A percentile compares a stretch with the other conserved stretches of the same genome.
phyloP scores from a whole-genome alignment of 2,888 invertebrate genomes.

The Xanthia togata region DNA sequence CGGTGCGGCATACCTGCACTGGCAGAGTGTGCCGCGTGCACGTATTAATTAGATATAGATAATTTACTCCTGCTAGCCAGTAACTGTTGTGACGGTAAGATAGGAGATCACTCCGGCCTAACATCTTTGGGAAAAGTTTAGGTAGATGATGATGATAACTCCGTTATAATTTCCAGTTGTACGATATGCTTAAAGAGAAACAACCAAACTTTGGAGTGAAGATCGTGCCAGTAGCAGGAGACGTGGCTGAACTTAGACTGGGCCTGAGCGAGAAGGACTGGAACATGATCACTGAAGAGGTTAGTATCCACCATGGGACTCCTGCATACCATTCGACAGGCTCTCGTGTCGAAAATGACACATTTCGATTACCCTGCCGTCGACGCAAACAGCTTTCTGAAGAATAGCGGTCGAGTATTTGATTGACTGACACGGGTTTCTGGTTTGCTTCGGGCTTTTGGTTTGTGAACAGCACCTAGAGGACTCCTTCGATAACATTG shows the following conservation, averaged over 20 bases:
- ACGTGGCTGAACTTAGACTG: slow-evolving; percentile 34
- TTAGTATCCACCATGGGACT: neutral
- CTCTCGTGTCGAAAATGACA: neutral
- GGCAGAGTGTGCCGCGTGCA: too few relatives aligned
- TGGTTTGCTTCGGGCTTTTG: too few relatives aligned
- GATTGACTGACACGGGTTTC: too few relatives aligned
- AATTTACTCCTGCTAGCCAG: too few relatives aligned
- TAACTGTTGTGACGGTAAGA: too few relatives aligned
- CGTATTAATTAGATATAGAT: too few relatives aligned
- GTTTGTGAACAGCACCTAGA: too few relatives aligned
- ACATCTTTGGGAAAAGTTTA: neutral
- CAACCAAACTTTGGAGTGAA: slow-evolving; percentile 33
- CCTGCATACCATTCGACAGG: neutral
- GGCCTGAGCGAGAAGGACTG: slow-evolving; percentile 58
- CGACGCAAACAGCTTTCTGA: too few relatives aligned
- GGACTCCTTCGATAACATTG: too few relatives aligned
- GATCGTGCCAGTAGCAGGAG: slow-evolving; percentile 39
- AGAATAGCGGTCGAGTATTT: too few relatives aligned
- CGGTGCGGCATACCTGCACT: too few relatives aligned
- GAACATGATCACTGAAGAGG: slow-evolving; percentile 53
- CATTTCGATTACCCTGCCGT: neutral
- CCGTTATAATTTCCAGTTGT: slow-evolving; percentile 41
- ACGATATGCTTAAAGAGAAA: slow-evolving; percentile 28
- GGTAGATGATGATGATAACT: neutral
- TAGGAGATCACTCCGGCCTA: too few relatives aligned